These are phyloP conservation scores for Megaceryle alcyon DNA, from an alignment of 2,797 vertebrate species.

Conservation along the genomic window DNA sequence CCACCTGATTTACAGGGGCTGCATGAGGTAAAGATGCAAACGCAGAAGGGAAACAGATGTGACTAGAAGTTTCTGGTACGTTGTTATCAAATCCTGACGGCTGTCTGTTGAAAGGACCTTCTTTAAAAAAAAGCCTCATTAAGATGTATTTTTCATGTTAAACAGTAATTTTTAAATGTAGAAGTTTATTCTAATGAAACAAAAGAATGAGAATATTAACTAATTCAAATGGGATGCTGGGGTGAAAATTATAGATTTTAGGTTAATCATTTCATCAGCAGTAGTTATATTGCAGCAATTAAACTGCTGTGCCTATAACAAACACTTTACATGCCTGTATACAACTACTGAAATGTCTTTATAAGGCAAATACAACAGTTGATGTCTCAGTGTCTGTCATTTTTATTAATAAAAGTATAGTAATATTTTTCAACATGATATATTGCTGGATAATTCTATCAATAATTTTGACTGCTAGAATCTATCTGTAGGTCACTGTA, in stretches of 20 bases:
- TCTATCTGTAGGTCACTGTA: neutral
- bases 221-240: neutral
- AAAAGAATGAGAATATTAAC: neutral
- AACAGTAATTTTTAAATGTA: neutral
- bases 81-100: neutral
- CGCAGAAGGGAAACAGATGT: neutral
- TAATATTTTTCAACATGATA: neutral
- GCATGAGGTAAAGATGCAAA: neutral
- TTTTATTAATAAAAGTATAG: neutral
- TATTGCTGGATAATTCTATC: neutral
- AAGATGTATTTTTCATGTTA: neutral
- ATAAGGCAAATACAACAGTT: neutral
- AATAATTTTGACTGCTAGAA: neutral
- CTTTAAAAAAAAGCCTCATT: neutral
- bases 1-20: neutral
- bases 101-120: neutral
- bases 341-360: neutral
- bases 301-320: neutral
- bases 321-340: neutral
- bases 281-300: neutral
- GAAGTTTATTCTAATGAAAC: neutral
- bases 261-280: neutral
- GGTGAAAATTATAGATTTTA: neutral
- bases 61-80: neutral
- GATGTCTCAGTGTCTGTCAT: neutral